A percentile compares a stretch with the other conserved stretches of the same genome.
Evolutionary conservation across 2,113 vertebrate species (phyloP).

Genomic region (Accipiter cooperii): DNA sequence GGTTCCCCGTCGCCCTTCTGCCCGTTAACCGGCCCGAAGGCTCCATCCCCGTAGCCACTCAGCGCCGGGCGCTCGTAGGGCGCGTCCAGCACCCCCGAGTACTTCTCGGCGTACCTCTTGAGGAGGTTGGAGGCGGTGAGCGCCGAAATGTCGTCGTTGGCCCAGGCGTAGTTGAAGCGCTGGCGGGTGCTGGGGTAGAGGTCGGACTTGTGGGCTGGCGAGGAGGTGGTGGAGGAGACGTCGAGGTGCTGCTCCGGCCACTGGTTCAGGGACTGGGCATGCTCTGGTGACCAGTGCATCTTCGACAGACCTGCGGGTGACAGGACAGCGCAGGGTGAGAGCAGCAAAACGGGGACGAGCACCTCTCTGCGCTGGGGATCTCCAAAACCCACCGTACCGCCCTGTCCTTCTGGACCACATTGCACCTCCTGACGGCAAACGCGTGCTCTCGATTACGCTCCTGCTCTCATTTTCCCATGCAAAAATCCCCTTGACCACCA

Average conservation of each 20-base stretch:
- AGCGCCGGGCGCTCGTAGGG: slow-evolving; percentile 85
- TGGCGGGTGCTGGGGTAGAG: slow-evolving; percentile 79
- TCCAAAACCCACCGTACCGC: rapidly evolving
- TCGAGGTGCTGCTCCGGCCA: slow-evolving; percentile 99
- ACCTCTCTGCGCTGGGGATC: rapidly evolving
- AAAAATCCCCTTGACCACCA: rapidly evolving
- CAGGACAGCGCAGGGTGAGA: rapidly evolving
- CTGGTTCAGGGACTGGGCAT: slow-evolving; percentile 97
- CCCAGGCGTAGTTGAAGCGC: slow-evolving; percentile 92
- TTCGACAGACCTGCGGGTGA: slow-evolving; percentile 75
- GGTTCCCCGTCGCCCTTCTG: slow-evolving; percentile 87
- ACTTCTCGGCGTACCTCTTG: slow-evolving; percentile 97
- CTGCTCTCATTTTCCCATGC: rapidly evolving
- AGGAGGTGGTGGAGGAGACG: slow-evolving; percentile 94
- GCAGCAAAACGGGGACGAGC: rapidly evolving
- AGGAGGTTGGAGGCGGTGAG: slow-evolving; percentile 95
- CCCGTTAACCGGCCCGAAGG: slow-evolving; percentile 80
- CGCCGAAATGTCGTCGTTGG: slow-evolving; percentile 95
- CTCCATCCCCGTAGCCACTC: slow-evolving; percentile 74
- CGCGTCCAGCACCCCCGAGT: slow-evolving; percentile 86
- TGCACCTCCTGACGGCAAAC: rapidly evolving
- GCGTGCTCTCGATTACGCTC: rapidly evolving
- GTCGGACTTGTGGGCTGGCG: slow-evolving; percentile 92
- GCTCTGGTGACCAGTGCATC: slow-evolving; percentile 99
- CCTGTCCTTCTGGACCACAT: rapidly evolving